Percentiles rank a stretch among this genome's conserved stretches.
phyloP scores from a whole-genome alignment of 2,797 vertebrate species.

The Eidolon dupreanum region DNA sequence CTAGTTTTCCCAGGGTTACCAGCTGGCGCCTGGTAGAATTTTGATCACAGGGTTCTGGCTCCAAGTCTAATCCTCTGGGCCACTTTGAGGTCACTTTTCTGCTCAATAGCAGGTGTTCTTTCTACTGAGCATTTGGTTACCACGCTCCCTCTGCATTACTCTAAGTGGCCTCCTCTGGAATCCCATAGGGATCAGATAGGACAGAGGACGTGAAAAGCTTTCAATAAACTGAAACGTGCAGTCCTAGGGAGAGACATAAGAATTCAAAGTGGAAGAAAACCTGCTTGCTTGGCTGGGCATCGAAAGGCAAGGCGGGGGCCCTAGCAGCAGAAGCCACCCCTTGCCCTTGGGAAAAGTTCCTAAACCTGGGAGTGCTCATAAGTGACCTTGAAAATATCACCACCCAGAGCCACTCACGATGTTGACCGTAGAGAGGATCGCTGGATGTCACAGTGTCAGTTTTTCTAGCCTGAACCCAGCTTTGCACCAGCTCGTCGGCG shows the following conservation, averaged over 20 bases:
- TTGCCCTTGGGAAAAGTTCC: not conserved
- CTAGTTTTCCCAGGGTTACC: not conserved
- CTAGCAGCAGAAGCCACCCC: not conserved
- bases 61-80: not conserved
- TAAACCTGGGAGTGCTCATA: not conserved
- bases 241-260: not conserved
- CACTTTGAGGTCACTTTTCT: not conserved
- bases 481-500: not conserved
- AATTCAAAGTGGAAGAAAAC: not conserved
- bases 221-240: not conserved
- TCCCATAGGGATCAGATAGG: not conserved
- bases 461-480: not conserved
- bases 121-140: not conserved
- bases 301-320: not conserved
- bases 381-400: not conserved
- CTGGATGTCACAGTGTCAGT: fast-evolving
- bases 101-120: not conserved
- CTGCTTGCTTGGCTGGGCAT: not conserved
- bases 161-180: not conserved
- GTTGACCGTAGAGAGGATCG: not conserved
- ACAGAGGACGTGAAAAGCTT: not conserved
- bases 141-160: not conserved
- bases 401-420: not conserved
- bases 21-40: not conserved
- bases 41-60: not conserved